These are phyloP conservation scores for Drosophila vallismaia DNA, from an alignment of 2,888 invertebrate genomes.

Conservation along the genomic window DNA sequence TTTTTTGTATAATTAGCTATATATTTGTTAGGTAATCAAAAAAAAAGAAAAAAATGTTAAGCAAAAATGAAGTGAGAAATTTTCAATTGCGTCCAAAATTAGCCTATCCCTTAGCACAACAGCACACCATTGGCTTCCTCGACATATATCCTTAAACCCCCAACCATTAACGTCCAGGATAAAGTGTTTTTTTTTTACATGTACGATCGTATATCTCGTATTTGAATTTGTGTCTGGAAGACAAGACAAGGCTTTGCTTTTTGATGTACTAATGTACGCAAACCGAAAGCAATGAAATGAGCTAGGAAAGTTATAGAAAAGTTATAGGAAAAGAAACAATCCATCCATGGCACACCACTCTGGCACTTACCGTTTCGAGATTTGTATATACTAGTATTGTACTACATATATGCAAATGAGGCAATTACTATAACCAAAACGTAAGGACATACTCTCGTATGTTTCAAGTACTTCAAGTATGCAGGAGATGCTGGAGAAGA, in stretches of 20 bases:
- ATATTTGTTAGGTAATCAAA: slow-evolving; percentile 26
- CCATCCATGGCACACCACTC: slow-evolving; percentile 65
- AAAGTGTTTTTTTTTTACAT: slow-evolving; percentile 10
- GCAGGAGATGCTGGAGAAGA: slow-evolving; percentile 40
- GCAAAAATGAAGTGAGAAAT: slow-evolving; percentile 22
- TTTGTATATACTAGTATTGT: slow-evolving; percentile 51
- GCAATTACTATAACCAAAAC: slow-evolving; percentile 28
- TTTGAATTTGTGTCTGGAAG: slow-evolving; percentile 21
- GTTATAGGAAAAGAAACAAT: slow-evolving; percentile 28
- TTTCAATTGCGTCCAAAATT: slow-evolving; percentile 62
- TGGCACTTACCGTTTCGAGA: slow-evolving; percentile 68
- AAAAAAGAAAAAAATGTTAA: not conserved
- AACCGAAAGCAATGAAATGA: not conserved
- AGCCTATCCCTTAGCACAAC: slow-evolving; percentile 18
- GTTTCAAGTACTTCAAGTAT: slow-evolving; percentile 51
- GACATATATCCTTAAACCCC: slow-evolving; percentile 5
- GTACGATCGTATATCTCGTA: not conserved
- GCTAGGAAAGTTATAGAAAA: not conserved
- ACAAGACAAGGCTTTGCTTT: not conserved
- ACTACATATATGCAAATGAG: slow-evolving; percentile 8
- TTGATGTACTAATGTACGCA: slow-evolving; percentile 1
- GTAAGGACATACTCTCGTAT: not conserved
- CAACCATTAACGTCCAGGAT: slow-evolving; percentile 28
- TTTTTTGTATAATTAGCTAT: slow-evolving; percentile 1
- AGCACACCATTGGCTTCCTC: slow-evolving; percentile 34